Base-by-base conservation (phyloP, 2,888 invertebrate genomes). In the Amphipyra berbera region DNA sequence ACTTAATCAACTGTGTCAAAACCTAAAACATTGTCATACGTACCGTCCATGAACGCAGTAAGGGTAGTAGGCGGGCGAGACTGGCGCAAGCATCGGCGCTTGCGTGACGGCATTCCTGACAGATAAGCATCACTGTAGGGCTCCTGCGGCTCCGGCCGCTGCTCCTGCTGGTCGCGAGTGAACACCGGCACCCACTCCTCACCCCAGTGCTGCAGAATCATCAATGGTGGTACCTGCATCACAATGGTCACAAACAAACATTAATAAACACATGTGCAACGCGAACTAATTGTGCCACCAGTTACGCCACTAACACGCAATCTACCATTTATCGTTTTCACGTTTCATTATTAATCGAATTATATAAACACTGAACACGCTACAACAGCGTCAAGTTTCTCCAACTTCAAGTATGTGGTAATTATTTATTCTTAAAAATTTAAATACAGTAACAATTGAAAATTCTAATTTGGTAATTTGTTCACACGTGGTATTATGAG, bases 111-210 rank as follows among this genome's bases (percentile, higher is more conserved):
- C 97, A 99, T 97, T 10, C 98, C 98, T 8, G 97, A 96, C 46
- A 98, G 94, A 89, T 99, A 99, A 0, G 98, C 98, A 92, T 99
- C 98, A 85, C 98, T 98, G 88, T 97, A 97, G 0, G 93, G 93
- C 74, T 90, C 90, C 33, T 97, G 96, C 0, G 94, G 86, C 80
- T 93, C 95, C 6, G 91, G 75, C 55, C 96, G 95, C 89, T 98
- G 98, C 59, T 96, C 93, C 79, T 96, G 96, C 50, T 97, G 95
- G 89, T 99, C 99, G 63, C 97, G 96, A 8, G 97, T 96, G 71
- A 99, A 97, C 71, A 98, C 97, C 8, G 98, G 98, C 67, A 98
- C 97, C 99, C 98, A 99, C 47, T 88, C 85, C 66, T 88, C 87
- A 54, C 86, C 90, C 88, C 90, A 92, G 47, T 91, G 87, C 77